These are phyloP conservation scores for Laupala kohalensis DNA, from an alignment of 1,140 invertebrate genomes.

Conservation along the genomic window DNA sequence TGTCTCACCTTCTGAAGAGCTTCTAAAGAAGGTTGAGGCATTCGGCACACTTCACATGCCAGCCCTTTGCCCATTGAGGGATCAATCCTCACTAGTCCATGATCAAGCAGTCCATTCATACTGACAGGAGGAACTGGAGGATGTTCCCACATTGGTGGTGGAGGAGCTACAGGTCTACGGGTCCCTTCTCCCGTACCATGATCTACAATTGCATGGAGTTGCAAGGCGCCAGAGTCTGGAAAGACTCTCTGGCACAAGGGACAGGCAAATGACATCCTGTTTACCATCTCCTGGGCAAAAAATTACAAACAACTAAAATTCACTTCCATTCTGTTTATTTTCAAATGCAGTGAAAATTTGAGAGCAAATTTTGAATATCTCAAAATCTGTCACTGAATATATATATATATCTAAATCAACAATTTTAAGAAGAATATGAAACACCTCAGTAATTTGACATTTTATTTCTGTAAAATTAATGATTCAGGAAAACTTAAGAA, in stretches of 20 bases:
- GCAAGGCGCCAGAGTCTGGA: background rate
- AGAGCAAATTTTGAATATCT: too few relatives aligned
- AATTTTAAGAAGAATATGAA: too few relatives aligned
- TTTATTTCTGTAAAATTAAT: too few relatives aligned
- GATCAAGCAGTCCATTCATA: background rate
- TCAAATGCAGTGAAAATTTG: too few relatives aligned
- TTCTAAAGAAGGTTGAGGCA: background rate
- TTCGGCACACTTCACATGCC: background rate
- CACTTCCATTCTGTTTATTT: too few relatives aligned
- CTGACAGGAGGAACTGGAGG: background rate
- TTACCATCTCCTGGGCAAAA: slow-evolving; percentile 1
- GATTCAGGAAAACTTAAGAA: too few relatives aligned
- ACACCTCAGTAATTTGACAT: too few relatives aligned
- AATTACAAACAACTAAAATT: too few relatives aligned
- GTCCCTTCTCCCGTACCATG: background rate
- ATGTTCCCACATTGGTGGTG: background rate
- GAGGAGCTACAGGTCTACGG: background rate
- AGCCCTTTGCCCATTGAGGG: background rate
- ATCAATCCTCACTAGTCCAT: background rate
- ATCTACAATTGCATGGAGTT: slow-evolving; percentile 2
- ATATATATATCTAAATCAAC: too few relatives aligned
- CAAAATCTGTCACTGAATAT: too few relatives aligned
- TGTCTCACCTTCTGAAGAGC: background rate
- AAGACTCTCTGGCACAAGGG: background rate
- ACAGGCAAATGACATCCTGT: background rate